Evolutionary conservation across 2,797 vertebrate species (phyloP).

Genomic region (Mormyrus hasselquistii): DNA sequence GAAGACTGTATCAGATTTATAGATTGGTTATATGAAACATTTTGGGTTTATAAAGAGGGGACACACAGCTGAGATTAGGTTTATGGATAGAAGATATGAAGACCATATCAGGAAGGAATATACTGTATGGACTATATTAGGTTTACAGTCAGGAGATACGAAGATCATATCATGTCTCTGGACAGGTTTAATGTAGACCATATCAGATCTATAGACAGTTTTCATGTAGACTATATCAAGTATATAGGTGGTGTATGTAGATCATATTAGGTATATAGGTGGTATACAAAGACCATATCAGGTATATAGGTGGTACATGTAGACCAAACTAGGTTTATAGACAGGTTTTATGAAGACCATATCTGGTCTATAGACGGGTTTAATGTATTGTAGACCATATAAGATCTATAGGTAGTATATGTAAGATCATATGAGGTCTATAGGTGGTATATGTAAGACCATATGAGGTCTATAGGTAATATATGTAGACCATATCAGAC

Average conservation of each 20-base stretch:
- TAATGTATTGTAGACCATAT: neutral
- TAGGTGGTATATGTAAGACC: neutral
- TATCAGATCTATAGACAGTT: neutral
- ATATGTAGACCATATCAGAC: neutral
- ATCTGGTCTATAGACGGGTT: neutral
- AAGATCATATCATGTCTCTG: neutral
- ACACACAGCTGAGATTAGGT: neutral
- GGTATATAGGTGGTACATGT: neutral
- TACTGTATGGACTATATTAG: neutral
- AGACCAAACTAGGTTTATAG: neutral
- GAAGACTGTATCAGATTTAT: neutral
- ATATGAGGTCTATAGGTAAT: neutral
- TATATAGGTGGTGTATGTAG: neutral
- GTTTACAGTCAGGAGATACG: neutral
- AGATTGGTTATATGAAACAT: neutral
- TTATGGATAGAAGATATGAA: neutral
- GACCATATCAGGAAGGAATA: neutral
- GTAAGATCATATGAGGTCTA: neutral
- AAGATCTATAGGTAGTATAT: neutral
- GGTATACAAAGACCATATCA: neutral
- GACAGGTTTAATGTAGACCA: neutral
- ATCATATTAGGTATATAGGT: neutral
- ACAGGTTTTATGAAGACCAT: too few species aligned
- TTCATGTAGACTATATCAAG: neutral
- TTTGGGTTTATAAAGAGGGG: neutral